Evolutionary conservation across 2,113 vertebrate genomes (phyloP).

Genomic region (Lynx canadensis): DNA sequence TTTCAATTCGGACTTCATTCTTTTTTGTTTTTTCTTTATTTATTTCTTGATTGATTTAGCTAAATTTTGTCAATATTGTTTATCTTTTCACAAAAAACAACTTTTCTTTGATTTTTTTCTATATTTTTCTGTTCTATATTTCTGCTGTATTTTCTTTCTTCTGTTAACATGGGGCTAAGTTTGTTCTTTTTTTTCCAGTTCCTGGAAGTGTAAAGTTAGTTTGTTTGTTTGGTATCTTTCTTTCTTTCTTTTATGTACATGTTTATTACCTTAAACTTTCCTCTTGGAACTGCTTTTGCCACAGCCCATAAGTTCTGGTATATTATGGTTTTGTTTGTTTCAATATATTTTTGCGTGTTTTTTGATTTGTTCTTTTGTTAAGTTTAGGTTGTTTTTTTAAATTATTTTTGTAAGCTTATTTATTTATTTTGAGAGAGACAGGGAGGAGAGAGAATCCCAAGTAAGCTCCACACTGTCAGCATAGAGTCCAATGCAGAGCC

Average conservation of each 20-base stretch:
- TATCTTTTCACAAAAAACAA: background rate
- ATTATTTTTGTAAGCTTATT: too few species aligned
- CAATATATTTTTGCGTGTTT: background rate
- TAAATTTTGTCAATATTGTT: background rate
- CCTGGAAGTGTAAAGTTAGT: background rate
- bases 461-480: too few species aligned
- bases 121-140: background rate
- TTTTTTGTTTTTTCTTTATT: background rate
- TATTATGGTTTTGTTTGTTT: background rate
- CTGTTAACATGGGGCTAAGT: background rate
- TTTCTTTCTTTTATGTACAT: background rate
- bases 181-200: background rate
- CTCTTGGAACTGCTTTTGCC: background rate
- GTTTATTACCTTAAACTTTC: background rate
- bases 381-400: too few species aligned
- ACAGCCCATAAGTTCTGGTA: background rate
- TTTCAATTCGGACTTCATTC: background rate
- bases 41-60: background rate
- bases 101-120: background rate
- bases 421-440: too few species aligned
- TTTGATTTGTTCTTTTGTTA: background rate
- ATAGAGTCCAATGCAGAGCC: too few species aligned
- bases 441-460: too few species aligned
- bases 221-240: background rate
- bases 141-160: background rate